Percentiles rank a stretch among this genome's conserved stretches.
Evolutionary conservation across 2,797 vertebrate genomes (phyloP).

Genomic region (Gambusia yucatana): DNA sequence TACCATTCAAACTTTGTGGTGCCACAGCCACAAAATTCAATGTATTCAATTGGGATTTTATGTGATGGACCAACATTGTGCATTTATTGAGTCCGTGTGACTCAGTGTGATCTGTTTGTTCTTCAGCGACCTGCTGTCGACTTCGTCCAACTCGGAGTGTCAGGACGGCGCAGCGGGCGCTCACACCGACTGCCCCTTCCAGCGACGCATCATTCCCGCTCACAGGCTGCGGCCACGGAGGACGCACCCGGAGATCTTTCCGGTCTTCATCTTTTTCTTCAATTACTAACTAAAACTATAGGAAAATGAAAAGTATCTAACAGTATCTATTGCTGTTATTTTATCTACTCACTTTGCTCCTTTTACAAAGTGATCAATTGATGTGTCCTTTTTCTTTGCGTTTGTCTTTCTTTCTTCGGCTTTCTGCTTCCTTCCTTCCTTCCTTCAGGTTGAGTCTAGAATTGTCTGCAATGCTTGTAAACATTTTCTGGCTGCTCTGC

Average conservation of each 20-base stretch:
- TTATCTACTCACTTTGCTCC: background rate
- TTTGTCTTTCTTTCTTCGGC: too few species aligned
- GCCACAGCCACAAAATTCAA: background rate
- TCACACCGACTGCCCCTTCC: slow-evolving; percentile 81
- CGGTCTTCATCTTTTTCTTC: slow-evolving; percentile 60
- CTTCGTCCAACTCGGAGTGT: slow-evolving; percentile 85
- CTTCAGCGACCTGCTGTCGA: slow-evolving; percentile 84
- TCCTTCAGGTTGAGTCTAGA: background rate
- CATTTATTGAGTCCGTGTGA: background rate
- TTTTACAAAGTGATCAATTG: background rate
- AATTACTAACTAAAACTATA: background rate
- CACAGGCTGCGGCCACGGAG: slow-evolving; percentile 83
- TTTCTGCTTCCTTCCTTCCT: too few species aligned
- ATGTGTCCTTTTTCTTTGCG: too few species aligned
- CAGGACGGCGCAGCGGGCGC: slow-evolving; percentile 78
- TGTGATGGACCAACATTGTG: too few species aligned
- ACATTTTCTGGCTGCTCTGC: background rate
- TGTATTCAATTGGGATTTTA: background rate
- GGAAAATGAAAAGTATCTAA: background rate
- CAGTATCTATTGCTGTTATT: background rate
- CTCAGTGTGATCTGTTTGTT: slow-evolving; percentile 1
- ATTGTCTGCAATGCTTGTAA: background rate
- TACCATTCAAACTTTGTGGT: background rate
- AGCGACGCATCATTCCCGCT: slow-evolving; percentile 83
- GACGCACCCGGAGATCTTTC: slow-evolving; percentile 85